These are phyloP conservation scores for Agrochola litura DNA, from an alignment of 2,888 invertebrate genomes.

Conservation along the genomic window DNA sequence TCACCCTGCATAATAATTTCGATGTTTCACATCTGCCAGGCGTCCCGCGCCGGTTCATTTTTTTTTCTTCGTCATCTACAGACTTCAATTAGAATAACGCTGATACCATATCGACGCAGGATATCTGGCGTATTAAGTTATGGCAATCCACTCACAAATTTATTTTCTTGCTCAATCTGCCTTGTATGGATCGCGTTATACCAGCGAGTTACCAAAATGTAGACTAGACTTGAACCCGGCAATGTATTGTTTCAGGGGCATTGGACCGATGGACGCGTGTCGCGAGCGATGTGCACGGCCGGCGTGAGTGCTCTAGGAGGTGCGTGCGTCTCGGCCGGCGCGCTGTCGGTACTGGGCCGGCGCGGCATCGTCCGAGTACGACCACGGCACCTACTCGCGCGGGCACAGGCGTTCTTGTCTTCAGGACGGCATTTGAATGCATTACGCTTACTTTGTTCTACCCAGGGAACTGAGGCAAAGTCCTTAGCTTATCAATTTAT, in stretches of 20 bases:
- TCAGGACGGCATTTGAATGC: conserved; percentile 90
- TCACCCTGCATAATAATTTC: too few species aligned
- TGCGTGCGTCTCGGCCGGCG: conserved; percentile 87
- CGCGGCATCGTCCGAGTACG: conserved; percentile 92
- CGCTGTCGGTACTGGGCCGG: conserved; percentile 90
- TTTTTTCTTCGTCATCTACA: background rate
- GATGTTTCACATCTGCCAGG: too few species aligned
- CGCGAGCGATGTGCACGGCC: conserved; percentile 91
- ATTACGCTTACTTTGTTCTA: conserved; percentile 79
- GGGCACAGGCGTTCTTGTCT: conserved; percentile 90
- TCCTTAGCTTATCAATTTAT: conserved; percentile 77
- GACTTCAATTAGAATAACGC: background rate
- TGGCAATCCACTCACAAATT: background rate
- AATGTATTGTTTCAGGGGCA: conserved; percentile 91
- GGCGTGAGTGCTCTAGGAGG: conserved; percentile 90
- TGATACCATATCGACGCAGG: background rate
- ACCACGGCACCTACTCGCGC: conserved; percentile 90
- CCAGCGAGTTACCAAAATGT: background rate
- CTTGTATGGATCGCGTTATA: background rate
- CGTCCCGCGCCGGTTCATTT: too few species aligned
- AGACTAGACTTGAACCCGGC: background rate
- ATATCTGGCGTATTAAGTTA: background rate
- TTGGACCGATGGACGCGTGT: conserved; percentile 98
- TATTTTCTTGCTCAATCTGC: background rate
- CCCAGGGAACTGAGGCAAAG: conserved; percentile 77